These are phyloP conservation scores for Charaxes varanes DNA, from an alignment of 1,140 invertebrate species.

Conservation along the genomic window DNA sequence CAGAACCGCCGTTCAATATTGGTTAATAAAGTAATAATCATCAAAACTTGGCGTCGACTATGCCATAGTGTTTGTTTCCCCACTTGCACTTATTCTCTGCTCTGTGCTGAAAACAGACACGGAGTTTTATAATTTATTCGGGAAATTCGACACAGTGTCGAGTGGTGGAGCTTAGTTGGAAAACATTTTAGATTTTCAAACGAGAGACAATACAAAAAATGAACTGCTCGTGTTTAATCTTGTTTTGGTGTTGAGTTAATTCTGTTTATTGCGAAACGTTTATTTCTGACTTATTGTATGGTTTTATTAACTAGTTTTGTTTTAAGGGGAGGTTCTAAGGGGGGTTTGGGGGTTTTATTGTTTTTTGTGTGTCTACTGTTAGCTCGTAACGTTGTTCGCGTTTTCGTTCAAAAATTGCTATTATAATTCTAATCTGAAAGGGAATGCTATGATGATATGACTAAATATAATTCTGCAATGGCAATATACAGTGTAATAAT, in stretches of 20 bases:
- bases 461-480: too few relatives aligned
- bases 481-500: too few relatives aligned
- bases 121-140: conserved; percentile 3
- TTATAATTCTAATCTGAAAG: too few relatives aligned
- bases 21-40: conserved; percentile 71
- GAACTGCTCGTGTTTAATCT: conserved; percentile 30
- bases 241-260: conserved; percentile 44
- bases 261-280: conserved; percentile 36
- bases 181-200: conserved; percentile 20
- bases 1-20: conserved; percentile 56
- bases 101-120: conserved; percentile 10
- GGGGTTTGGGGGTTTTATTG: conserved; percentile 5
- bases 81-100: conserved; percentile 13
- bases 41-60: conserved; percentile 59
- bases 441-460: too few relatives aligned
- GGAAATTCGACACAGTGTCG: conserved; percentile 21
- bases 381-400: too few relatives aligned
- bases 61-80: conserved; percentile 45
- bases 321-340: conserved; percentile 19
- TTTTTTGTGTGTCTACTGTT: too few relatives aligned
- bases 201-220: conserved; percentile 31
- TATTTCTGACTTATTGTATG: conserved; percentile 57
- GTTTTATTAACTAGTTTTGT: conserved; percentile 54
- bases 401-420: too few relatives aligned
- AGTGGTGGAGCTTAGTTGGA: conserved; percentile 19